Conservation (phyloP, 1,140 invertebrate genomes). For the Portunus trituberculatus region DNA sequence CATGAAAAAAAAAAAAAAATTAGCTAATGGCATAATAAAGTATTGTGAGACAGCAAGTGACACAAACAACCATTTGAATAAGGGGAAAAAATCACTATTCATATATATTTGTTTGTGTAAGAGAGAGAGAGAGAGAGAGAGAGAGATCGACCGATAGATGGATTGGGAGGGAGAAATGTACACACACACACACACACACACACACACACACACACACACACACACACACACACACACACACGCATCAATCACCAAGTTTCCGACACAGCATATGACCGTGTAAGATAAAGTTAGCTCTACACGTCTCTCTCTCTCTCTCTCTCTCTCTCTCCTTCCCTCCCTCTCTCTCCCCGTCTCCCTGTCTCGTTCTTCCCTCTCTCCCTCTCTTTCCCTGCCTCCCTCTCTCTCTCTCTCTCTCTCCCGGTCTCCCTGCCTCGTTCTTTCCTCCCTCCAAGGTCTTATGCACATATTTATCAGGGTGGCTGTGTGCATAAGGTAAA, state of each 20-base stretch:
- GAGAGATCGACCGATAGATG: neutral
- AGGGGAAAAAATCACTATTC: neutral
- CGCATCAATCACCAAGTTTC: neutral
- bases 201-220: constrained; percentile 20
- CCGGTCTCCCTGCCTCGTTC: neutral
- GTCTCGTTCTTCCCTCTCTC: neutral
- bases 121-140: no score
- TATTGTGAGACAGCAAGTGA: neutral
- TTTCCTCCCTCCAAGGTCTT: neutral
- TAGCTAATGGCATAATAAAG: no score
- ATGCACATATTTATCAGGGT: neutral
- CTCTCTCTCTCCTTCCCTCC: neutral
- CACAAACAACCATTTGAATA: neutral
- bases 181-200: constrained; percentile 20
- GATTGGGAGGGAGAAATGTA: neutral
- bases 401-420: neutral
- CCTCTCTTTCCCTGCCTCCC: neutral
- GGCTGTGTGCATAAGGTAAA: neutral
- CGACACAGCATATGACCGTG: neutral
- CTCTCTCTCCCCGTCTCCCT: neutral
- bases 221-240: constrained; percentile 2
- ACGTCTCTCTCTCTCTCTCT: neutral
- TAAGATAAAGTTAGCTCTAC: neutral
- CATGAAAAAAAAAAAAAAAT: no score
- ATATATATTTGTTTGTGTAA: no score